Evolutionary conservation across 2,797 vertebrate species (phyloP).

Genomic region (Cyclura pinguis): DNA sequence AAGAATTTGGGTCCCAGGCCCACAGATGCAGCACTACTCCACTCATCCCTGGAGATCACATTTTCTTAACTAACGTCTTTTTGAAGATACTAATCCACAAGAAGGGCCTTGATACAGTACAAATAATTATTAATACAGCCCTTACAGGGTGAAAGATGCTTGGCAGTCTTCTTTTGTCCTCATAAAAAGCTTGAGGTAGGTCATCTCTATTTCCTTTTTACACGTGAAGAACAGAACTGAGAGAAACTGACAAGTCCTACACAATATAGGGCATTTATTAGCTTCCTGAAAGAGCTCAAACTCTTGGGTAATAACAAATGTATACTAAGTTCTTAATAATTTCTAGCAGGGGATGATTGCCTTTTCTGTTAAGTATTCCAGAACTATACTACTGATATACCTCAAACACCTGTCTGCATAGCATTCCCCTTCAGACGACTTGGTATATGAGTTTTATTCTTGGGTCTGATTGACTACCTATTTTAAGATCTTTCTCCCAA

Average conservation of each 20-base stretch:
- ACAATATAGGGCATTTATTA: neutral
- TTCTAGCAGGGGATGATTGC: neutral
- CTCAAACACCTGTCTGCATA: neutral
- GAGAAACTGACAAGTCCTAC: neutral
- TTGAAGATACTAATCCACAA: neutral
- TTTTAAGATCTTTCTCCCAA: neutral
- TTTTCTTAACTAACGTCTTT: neutral
- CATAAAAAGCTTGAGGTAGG: neutral
- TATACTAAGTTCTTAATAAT: neutral
- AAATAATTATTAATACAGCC: neutral
- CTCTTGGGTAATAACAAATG: neutral
- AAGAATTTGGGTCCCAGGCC: conserved; percentile 7
- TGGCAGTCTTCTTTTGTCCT: neutral
- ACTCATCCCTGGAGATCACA: neutral
- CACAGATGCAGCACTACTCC: neutral
- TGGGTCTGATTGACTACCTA: neutral
- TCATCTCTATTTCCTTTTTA: neutral
- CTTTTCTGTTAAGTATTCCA: neutral
- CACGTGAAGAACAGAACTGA: neutral
- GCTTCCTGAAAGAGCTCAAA: neutral
- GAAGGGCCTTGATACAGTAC: neutral
- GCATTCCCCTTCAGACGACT: neutral
- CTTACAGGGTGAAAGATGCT: neutral
- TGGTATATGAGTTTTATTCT: neutral
- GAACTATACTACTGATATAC: neutral